Evolutionary conservation across 23 tunicate genomes (phyloP), one percentile per base, ranked within the genome.

Genomic region (Diplosoma virens): DNA sequence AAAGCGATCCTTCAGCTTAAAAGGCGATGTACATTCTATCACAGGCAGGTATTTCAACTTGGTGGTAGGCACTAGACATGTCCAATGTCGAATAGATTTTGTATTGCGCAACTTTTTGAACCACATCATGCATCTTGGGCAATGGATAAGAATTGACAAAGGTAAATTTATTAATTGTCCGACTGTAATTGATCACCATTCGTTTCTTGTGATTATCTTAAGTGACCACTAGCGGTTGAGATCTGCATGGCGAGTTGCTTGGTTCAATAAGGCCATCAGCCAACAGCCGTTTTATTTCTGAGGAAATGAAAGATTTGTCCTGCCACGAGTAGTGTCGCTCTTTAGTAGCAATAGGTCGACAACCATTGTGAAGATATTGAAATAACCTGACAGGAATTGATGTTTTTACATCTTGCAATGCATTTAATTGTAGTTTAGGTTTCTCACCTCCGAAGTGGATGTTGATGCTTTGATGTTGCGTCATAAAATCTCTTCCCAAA

Each of bases 231-330:
- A 76, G 22, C n/a, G 64, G 11, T 53, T 76, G 71, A 1, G 81
- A 48, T 5, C 76, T 30, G 75, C 81, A 76, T 3, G 76, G 81
- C 4, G 81, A 76, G 32, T 33, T 25, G 27, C 71, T 58, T 16
- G 75, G 50, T 32, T 76, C 76, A 6, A 76, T 33, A 3, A 76
- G 14, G 23, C 50, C 67, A 6, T 74, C n/a, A 11, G 16, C 14
- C 6, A 74, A 25, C 11, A 70, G 25, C 23, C 34, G n/a, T 16
- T 37, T 41, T 21, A 23, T 37, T 64, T 64, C 71, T 6, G 17
- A 3, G 6, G 71, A 30, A 25, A 25, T 64, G 35, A 64, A 64
- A 20, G 26, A 16, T 25, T 16, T 4, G 25, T 35, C 75, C 4
- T 52, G 9, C 4, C 69, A 4, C 6, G 35, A 61, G 30, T 61